These are phyloP conservation scores for Drosophila algonquin DNA, from an alignment of 2,888 invertebrate genomes.

Conservation along the genomic window DNA sequence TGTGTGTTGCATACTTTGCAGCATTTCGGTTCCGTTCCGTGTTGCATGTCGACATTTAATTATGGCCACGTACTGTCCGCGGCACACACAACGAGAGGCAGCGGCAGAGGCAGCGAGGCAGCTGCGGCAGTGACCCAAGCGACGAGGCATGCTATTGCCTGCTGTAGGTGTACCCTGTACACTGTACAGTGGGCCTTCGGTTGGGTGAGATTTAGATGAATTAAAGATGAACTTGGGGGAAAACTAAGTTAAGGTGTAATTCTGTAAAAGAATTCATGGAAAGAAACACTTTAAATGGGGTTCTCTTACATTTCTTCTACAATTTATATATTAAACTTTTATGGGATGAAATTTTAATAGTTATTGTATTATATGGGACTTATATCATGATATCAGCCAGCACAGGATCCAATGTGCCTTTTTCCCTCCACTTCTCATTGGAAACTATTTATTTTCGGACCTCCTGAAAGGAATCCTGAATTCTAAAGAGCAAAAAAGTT, in stretches of 20 bases:
- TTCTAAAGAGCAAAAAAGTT: too few species aligned
- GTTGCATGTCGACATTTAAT: conserved; percentile 80
- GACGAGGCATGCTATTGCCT: neutral
- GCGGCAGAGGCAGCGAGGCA: neutral
- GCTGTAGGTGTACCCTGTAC: neutral
- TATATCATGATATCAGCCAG: neutral
- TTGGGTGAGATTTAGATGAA: neutral
- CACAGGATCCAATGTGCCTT: neutral
- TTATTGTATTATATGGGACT: neutral
- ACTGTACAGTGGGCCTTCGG: neutral
- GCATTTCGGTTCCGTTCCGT: conserved; percentile 21
- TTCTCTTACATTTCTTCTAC: neutral
- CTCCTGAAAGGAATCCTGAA: too few species aligned
- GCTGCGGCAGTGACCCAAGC: neutral
- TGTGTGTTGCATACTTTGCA: conserved; percentile 47
- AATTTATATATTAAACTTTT: neutral
- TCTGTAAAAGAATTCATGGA: neutral
- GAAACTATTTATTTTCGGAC: neutral
- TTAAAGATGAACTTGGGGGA: neutral
- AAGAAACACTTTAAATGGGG: neutral
- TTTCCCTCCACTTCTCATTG: neutral
- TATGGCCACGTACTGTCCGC: conserved; percentile 70
- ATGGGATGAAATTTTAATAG: neutral
- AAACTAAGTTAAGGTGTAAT: neutral
- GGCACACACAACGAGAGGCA: conserved; percentile 20